Evolutionary conservation across 2,888 invertebrate species (phyloP).

Genomic region (Meghimatium bilineatum): DNA sequence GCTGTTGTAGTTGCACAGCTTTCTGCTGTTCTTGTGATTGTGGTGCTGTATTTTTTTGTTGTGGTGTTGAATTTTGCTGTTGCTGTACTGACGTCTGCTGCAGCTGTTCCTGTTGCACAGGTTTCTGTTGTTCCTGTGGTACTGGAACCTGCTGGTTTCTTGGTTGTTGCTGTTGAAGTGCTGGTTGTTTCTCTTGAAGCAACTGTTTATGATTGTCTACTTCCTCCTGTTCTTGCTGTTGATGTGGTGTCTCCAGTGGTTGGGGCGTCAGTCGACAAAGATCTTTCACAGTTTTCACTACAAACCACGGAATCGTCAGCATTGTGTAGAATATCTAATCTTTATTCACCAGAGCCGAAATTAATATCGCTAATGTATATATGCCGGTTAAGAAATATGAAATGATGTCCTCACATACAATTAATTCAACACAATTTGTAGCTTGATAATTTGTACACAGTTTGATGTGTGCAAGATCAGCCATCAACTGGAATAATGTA

Average conservation of each 20-base stretch:
- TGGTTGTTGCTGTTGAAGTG: neutral
- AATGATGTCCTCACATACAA: too few species aligned
- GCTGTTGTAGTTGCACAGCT: conserved; percentile 1
- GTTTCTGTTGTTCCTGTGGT: conserved; percentile 2
- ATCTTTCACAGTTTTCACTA: conserved; percentile 39
- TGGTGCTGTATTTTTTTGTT: neutral
- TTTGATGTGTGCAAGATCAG: too few species aligned
- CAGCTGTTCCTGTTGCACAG: neutral
- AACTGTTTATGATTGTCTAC: neutral
- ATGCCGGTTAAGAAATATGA: neutral
- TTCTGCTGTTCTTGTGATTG: neutral
- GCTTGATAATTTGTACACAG: too few species aligned
- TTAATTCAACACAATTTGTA: too few species aligned
- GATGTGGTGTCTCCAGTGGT: neutral
- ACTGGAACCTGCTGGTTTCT: neutral
- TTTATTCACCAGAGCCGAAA: neutral
- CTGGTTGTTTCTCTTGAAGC: neutral
- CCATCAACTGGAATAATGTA: too few species aligned
- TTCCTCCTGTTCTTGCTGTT: neutral
- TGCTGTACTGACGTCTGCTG: neutral
- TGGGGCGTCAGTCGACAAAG: neutral
- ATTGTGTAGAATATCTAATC: neutral
- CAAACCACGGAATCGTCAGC: conserved; percentile 49
- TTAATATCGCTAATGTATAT: neutral
- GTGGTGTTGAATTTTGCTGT: neutral